Evolutionary conservation across 1,140 invertebrate species (phyloP), one percentile per base, ranked within the genome.

Genomic region (Rhysida immarginata): DNA sequence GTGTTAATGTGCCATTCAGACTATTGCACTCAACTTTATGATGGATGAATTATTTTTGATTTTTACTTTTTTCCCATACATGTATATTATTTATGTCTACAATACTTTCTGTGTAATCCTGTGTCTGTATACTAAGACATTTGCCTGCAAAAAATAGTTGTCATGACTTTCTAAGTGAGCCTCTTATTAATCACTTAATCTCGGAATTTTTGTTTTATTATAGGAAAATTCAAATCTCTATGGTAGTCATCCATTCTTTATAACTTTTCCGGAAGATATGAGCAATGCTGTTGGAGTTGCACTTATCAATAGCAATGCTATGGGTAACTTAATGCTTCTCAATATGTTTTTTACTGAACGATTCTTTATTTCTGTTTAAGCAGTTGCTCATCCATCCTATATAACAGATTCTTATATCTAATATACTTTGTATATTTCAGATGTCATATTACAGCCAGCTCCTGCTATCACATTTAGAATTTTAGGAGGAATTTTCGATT

Each of bases 401-500:
- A 46, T 8, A 35, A 5, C 5, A 16, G 16, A 25, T 8, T 13
- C 5, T 25, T 25, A 8, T 11, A 24, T 8, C 3, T 5, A 11
- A 27, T 16, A 8, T 24, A 23, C 20, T 27, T 44, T 53, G 1
- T 5, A 27, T 58, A 25, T 55, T 18, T 5, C 45, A 68, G 71
- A 74, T 57, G 60, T 74, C 29, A 57, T 70, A 8, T 49, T 72
- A 2, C 64, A 66, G 42, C 68, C 71, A 14, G 58, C 60, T 24
- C 67, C 71, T n/a, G 64, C 66, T 1, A 56, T 69, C 16, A 63
- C 66, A 1, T 72, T 67, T 44, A 50, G 66, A 25, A 64, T 68
- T 1, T 69, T 70, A 45, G 72, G 71, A 20, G 71, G 70, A 18
- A 52, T 71, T 25, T 49, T 74, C 1, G 68, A 74, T 55, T 62